Evolutionary conservation across 2,888 invertebrate species (phyloP), one percentile per base, ranked within the genome.

Genomic region (Hydriomena furcata): DNA sequence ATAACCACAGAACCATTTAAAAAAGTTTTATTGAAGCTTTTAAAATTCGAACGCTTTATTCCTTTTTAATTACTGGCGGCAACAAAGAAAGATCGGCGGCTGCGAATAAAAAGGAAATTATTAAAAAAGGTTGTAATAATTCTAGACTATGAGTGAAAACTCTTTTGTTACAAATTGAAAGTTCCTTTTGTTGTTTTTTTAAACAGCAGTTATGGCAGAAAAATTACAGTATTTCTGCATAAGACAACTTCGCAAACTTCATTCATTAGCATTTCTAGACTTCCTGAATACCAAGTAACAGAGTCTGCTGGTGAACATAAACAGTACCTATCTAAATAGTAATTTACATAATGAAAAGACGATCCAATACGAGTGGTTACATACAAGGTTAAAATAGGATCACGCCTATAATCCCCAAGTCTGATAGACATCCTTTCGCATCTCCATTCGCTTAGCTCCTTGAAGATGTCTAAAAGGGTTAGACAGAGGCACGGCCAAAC

Each of bases 51-150:
- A 51, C 63, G 60, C 63, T 71, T 76, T 68, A 67, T 70, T 73
- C 65, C 57, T 71, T 74, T 78, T 82, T 82, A 82, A 83, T 82
- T 82, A 81, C 73, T 74, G 52, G 40, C 69, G 61, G 63, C 67
- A 73, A 82, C 79, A 83, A 82, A 81, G 73, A 73, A 70, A 71
- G 66, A 75, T 76, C 74, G 71, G 73, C 73, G 73, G 68, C 68
- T 65, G 68, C 71, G 75, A 76, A 73, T 71, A 65, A 69, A 73
- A 73, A 64, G 65, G 55, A 65, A 64, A 66, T 64, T 57, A 61
- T 61, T 64, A 23, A 40, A 36, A 41, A 41, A 36, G 24, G n/a
- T 31, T 32, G 23, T 20, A 48, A 24, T 28, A 10, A 27, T 25
- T 32, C 11, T 25, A 38, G 17, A 11, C 3, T 28, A 7, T 23